These are phyloP conservation scores for Lathronympha strigana DNA, from an alignment of 2,888 invertebrate species.

Conservation along the genomic window DNA sequence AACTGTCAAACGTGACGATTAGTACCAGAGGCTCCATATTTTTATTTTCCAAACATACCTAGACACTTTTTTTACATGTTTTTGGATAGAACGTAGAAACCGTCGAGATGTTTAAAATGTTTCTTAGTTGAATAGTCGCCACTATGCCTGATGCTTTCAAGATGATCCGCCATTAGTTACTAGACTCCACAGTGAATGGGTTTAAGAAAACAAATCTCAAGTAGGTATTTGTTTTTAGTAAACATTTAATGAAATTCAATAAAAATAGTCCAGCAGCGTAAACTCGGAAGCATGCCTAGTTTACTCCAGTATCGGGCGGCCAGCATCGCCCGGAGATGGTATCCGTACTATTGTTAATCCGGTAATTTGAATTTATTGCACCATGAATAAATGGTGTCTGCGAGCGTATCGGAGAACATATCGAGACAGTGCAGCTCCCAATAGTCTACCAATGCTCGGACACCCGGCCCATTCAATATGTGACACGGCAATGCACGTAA, in stretches of 20 bases:
- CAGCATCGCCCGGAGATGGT: constrained; percentile 72
- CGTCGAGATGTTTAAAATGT: too few species aligned
- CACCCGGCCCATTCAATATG: constrained; percentile 52
- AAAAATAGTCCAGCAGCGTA: constrained; percentile 34
- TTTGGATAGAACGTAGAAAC: too few species aligned
- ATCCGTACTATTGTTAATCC: constrained; percentile 83
- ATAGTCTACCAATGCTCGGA: constrained; percentile 30
- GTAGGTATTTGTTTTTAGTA: neutral
- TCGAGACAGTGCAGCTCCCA: constrained; percentile 61
- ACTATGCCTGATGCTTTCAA: too few species aligned
- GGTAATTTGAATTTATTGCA: constrained; percentile 85
- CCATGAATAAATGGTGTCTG: constrained; percentile 79
- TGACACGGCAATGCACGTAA: constrained; percentile 58
- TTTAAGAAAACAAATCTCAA: neutral
- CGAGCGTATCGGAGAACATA: constrained; percentile 72
- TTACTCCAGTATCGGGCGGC: constrained; percentile 60
- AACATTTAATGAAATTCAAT: constrained; percentile 7
- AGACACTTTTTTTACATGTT: too few species aligned
- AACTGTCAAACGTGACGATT: too few species aligned
- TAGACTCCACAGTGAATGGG: too few species aligned
- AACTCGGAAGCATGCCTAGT: constrained; percentile 54
- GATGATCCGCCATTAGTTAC: too few species aligned
- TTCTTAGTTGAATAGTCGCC: too few species aligned
- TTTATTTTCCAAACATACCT: too few species aligned
- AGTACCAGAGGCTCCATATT: too few species aligned